Conservation (phyloP, 2,888 invertebrate genomes). For the Zele albiditarsus region DNA sequence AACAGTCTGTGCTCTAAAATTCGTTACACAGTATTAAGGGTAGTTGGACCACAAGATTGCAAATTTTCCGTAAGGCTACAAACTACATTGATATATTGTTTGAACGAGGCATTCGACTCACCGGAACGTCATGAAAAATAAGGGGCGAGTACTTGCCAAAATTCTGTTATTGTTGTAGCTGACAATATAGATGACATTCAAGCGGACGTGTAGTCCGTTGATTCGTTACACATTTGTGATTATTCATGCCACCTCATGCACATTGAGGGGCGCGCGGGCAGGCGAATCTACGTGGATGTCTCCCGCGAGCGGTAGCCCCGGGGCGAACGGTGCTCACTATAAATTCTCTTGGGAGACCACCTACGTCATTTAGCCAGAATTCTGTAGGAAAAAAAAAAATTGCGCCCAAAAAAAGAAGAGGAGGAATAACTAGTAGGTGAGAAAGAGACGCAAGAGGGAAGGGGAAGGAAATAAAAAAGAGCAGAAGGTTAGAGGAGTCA, state of each 20-base stretch:
- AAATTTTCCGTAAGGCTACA: no score
- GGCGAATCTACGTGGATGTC: not conserved
- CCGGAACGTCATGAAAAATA: not conserved
- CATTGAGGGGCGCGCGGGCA: slow-evolving; percentile 47
- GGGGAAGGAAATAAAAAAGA: slow-evolving; percentile 33
- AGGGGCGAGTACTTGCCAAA: not conserved
- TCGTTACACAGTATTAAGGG: no score
- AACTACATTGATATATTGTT: no score
- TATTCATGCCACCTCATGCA: slow-evolving; percentile 54
- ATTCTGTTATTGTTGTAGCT: not conserved
- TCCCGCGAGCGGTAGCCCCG: slow-evolving; percentile 22
- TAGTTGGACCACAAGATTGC: no score
- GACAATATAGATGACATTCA: slow-evolving; percentile 40
- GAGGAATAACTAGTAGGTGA: slow-evolving; percentile 32
- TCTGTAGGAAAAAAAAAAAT: slow-evolving; percentile 40
- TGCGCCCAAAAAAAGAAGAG: slow-evolving; percentile 26
- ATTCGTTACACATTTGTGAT: slow-evolving; percentile 47
- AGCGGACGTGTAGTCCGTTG: slow-evolving; percentile 19
- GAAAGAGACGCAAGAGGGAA: not conserved
- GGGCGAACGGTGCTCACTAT: slow-evolving; percentile 53
- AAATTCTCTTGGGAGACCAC: slow-evolving; percentile 55
- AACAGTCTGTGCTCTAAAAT: no score
- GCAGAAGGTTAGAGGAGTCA: slow-evolving; percentile 39
- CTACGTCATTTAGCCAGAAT: slow-evolving; percentile 59
- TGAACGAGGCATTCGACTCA: no score